Evolutionary conservation across 2,797 vertebrate species (phyloP).

Genomic region (Poecilia gillii): DNA sequence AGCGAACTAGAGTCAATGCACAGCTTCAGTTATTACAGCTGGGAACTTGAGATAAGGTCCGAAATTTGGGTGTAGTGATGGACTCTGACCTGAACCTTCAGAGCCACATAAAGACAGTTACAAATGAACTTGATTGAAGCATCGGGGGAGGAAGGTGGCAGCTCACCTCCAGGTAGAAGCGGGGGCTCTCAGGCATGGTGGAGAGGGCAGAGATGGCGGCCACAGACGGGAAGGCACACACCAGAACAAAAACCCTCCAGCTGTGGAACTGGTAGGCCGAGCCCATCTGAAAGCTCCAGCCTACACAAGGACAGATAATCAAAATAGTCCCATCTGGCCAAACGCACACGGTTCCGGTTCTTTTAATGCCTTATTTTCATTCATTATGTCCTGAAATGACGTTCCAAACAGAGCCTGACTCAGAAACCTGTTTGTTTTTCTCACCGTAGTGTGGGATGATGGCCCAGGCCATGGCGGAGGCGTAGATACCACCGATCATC

Average conservation of each 20-base stretch:
- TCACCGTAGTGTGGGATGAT: slow-evolving; percentile 98
- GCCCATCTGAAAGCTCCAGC: slow-evolving; percentile 99
- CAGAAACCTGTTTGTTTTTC: slow-evolving; percentile 17
- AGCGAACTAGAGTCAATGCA: too few species aligned
- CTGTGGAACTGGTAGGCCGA: slow-evolving; percentile 98
- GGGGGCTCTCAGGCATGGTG: slow-evolving; percentile 97
- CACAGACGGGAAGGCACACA: slow-evolving; percentile 94
- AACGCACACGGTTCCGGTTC: not conserved
- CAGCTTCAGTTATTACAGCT: too few species aligned
- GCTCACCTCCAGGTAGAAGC: slow-evolving; percentile 94
- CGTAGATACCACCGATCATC: slow-evolving; percentile 98
- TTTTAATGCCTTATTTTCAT: not conserved
- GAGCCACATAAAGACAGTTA: too few species aligned
- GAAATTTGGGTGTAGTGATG: too few species aligned
- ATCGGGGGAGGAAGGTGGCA: not conserved
- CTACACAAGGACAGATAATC: slow-evolving; percentile 60
- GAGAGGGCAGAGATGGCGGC: slow-evolving; percentile 94
- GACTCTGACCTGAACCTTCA: too few species aligned
- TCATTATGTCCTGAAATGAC: not conserved
- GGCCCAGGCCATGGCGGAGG: slow-evolving; percentile 97
- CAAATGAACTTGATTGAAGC: not conserved
- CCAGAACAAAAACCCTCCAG: slow-evolving; percentile 96
- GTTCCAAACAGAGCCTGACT: not conserved
- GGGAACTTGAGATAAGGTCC: too few species aligned
- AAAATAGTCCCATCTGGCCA: not conserved